Percentiles rank a stretch among this genome's conserved stretches.
These are phyloP conservation scores for Thyatira batis DNA, from an alignment of 2,888 invertebrate genomes.

Conservation along the genomic window DNA sequence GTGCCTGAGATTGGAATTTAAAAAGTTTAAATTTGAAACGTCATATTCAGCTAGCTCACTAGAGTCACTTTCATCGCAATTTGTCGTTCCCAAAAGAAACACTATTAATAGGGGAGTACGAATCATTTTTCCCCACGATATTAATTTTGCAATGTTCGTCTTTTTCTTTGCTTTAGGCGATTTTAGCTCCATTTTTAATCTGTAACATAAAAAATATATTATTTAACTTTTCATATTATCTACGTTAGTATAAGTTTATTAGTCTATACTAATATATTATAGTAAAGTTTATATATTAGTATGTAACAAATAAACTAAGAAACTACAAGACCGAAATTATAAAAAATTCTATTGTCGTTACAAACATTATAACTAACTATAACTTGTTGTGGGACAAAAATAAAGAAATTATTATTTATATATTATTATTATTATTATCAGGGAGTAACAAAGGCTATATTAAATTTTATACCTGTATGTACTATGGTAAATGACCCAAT, in stretches of 20 bases:
- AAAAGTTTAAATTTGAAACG: constrained; percentile 7
- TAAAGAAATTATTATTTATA: no score
- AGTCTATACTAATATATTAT: no score
- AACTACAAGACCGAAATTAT: no score
- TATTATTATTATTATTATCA: no score
- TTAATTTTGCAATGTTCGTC: constrained; percentile 49
- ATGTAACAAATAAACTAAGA: no score
- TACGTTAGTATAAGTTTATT: not conserved
- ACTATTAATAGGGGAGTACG: constrained; percentile 64
- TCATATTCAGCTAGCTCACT: constrained; percentile 34
- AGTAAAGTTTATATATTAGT: no score
- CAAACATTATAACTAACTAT: no score
- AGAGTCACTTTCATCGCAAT: constrained; percentile 59
- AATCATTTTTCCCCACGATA: constrained; percentile 67
- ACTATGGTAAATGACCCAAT: no score
- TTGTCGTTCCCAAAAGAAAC: constrained; percentile 65
- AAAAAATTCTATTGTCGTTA: no score
- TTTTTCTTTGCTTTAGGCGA: constrained; percentile 74
- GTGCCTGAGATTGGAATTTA: constrained; percentile 37
- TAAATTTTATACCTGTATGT: no score
- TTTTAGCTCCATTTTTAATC: constrained; percentile 71
- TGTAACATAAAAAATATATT: constrained; percentile 39
- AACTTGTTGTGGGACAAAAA: no score
- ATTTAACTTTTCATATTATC: not conserved
- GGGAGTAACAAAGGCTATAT: no score